phyloP scores from a whole-genome alignment of 2,888 invertebrate genomes.

The Lathronympha strigana region DNA sequence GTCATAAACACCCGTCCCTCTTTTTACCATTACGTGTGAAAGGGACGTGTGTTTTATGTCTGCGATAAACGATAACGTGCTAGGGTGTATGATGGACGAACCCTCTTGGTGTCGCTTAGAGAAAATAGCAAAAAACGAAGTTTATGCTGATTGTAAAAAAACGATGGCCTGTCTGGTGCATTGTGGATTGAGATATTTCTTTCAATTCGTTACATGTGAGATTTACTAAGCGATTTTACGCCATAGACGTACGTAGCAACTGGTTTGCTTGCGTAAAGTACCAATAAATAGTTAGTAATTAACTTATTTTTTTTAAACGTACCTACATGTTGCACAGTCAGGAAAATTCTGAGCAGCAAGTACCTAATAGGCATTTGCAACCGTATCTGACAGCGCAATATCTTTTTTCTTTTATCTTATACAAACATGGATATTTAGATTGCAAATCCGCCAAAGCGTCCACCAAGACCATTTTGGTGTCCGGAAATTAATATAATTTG shows the following conservation, averaged over 20 bases:
- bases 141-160: neutral
- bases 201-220: neutral
- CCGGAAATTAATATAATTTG: neutral
- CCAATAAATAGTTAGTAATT: no score
- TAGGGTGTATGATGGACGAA: slow-evolving; percentile 21
- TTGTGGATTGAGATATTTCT: neutral
- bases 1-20: slow-evolving; percentile 17
- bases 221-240: neutral
- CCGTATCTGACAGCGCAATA: no score
- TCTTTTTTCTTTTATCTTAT: no score
- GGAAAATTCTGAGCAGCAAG: no score
- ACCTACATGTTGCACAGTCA: no score
- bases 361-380: no score
- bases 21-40: neutral
- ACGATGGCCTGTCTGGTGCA: slow-evolving; percentile 8
- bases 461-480: neutral
- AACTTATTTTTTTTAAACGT: no score
- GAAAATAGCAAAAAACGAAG: neutral
- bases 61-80: slow-evolving; percentile 19
- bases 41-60: slow-evolving; percentile 24
- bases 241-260: no score
- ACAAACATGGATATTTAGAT: no score
- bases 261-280: neutral
- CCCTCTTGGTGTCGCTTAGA: neutral
- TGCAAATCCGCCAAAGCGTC: no score